Evolutionary conservation across 2,113 vertebrate species (phyloP), one percentile per base, ranked within the genome.

Genomic region (Sander vitreus): DNA sequence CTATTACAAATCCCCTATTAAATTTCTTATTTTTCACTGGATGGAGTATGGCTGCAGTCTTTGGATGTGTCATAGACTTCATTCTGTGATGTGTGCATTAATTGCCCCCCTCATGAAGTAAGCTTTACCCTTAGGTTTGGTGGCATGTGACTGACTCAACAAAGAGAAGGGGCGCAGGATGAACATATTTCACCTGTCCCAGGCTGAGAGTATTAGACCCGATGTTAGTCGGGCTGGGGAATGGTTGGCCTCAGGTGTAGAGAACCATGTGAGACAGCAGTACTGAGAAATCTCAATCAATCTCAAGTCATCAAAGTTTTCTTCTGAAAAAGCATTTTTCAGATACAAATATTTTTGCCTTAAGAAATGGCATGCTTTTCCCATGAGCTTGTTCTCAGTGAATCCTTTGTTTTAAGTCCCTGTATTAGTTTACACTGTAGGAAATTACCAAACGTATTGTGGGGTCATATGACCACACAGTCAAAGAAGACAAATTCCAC

Each of bases 131-230:
- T 59, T 75, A 59, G 86, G 84, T 79, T 55, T 73, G 48, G 81
- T 23, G 25, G 88, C 93, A 94, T 94, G 92, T 94, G 91, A 94
- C 88, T 73, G 51, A 57, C 63, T 81, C 75, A 30, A 30, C 7
- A 64, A 11, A 11, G 33, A 74, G 80, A 67, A 54, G 73, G 39
- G 51, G 78, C 93, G 96, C 0, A 96, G 98, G 89, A 96, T 95
- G 91, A 98, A 96, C 73, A 93, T 99, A 19, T 95, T 98, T 13
- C 95, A 96, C 79, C 86, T 99, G 79, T 96, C 95, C 8, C 16
- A 72, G 0, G 23, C 87, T 0, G 98, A 99, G 83, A 97, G 95
- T 80, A 90, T 94, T 65, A 94, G 93, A 45, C 0, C 97, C 97
- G 0, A 91, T 97, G 23, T 58, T 99, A 1, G 97, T 97, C 1